These are phyloP conservation scores for Phymatocera aterrima DNA, from an alignment of 2,888 invertebrate species.

Conservation along the genomic window DNA sequence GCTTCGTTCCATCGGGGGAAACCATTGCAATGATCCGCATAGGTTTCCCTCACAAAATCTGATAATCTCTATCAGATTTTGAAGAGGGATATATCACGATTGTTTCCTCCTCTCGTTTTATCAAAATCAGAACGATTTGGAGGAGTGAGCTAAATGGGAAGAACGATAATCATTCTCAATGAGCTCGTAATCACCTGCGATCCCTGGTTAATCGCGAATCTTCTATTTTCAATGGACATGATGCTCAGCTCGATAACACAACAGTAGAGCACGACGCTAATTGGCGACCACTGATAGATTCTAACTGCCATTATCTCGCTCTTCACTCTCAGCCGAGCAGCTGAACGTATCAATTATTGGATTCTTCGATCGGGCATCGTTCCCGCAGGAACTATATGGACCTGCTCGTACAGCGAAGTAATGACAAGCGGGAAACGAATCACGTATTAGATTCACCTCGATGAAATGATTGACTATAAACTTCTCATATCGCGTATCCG, in stretches of 20 bases:
- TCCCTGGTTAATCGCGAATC: background rate
- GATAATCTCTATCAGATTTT: background rate
- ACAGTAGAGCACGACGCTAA: background rate
- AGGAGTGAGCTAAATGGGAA: too few relatives aligned
- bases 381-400: background rate
- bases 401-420: background rate
- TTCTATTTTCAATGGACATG: background rate
- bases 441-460: background rate
- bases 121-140: too few relatives aligned
- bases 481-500: background rate
- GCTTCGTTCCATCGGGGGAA: too few relatives aligned
- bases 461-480: slow-evolving; percentile 10
- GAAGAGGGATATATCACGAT: background rate
- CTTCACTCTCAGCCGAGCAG: background rate
- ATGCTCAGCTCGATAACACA: background rate
- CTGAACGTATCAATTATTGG: slow-evolving; percentile 16
- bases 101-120: too few relatives aligned
- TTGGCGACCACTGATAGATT: slow-evolving; percentile 22
- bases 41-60: too few relatives aligned
- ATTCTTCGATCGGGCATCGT: slow-evolving; percentile 4
- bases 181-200: background rate
- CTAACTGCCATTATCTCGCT: slow-evolving; percentile 7
- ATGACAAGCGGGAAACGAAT: background rate
- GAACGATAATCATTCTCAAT: background rate
- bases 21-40: too few relatives aligned